Evolutionary conservation across 2,113 vertebrate genomes (phyloP).

Genomic region (Aegotheles bennettii): DNA sequence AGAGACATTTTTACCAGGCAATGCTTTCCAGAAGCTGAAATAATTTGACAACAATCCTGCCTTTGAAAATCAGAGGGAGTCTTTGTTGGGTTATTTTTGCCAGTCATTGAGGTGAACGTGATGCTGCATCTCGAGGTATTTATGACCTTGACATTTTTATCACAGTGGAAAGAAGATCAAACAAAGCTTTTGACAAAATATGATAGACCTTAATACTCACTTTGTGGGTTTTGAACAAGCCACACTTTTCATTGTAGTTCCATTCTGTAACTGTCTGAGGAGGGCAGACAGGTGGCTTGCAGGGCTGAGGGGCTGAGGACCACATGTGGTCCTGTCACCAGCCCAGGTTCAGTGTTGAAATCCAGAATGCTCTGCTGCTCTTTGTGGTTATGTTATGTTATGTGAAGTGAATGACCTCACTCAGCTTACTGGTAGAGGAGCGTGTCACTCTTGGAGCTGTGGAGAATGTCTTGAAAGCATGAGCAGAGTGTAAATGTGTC

Average conservation of each 20-base stretch:
- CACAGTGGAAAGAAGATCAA: not conserved
- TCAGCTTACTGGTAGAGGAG: not conserved
- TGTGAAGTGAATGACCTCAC: not conserved
- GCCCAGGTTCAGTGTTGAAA: not conserved
- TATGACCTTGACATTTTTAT: not conserved
- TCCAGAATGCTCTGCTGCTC: not conserved
- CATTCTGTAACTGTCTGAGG: not conserved
- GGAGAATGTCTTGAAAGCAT: not conserved
- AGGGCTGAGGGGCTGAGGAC: not conserved
- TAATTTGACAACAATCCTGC: not conserved
- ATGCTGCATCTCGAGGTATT: not conserved
- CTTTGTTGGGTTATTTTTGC: not conserved
- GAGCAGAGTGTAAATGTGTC: not conserved
- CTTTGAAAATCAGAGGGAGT: not conserved
- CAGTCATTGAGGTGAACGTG: not conserved
- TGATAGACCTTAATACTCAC: not conserved
- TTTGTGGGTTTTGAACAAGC: not conserved
- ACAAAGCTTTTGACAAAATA: not conserved
- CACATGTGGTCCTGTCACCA: not conserved
- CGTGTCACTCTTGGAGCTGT: not conserved
- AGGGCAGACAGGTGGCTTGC: not conserved
- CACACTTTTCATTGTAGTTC: not conserved
- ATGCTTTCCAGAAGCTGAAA: not conserved
- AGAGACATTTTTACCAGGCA: not conserved
- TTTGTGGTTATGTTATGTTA: not conserved